Evolutionary conservation across 2,113 vertebrate genomes (phyloP), one percentile per base, ranked within the genome.

Genomic region (Rhynchomys soricoides): DNA sequence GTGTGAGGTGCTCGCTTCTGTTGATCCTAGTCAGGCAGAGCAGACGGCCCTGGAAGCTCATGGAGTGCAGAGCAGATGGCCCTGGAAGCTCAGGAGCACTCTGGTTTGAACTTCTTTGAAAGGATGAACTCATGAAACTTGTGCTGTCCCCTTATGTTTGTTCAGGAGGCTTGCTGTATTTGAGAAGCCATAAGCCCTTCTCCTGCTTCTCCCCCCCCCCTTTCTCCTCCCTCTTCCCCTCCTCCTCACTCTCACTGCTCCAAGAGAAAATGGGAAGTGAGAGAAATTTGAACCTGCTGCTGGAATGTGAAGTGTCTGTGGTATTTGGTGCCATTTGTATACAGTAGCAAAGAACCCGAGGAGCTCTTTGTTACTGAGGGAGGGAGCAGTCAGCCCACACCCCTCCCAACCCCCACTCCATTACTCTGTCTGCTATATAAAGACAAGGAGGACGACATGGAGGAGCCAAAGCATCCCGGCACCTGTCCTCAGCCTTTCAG

Each of bases 61-160:
- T 21, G n/a, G 74, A n/a, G n/a, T n/a, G 22, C 26, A 26, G 5
- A 22, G 37, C 62, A 66, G 62, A 26, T 48, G 24, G 21, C 75
- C 81, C 70, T 73, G 81, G 62, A 52, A 16, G 15, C 24, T 75
- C 55, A 26, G n/a, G 74, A 37, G 34, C 78, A n/a, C 74, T 68
- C 91, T n/a, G 37, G 7, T 68, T 74, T 87, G 89, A 74, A 89
- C n/a, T 59, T 4, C 37, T 86, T 86, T 74, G 86, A 95, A 91
- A 95, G 82, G 34, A 59, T 64, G 24, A 5, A 26, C 82, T 62
- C 9, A 24, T 45, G 3, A 45, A 29, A 62, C 31, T 93, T 90
- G 45, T 86, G n/a, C 52, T 89, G 71, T 29, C 86, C 55, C 43
- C 88, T 62, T 79, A 73, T 37, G 62, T 90, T 92, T 87, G 22